These are phyloP conservation scores for Beroe forskalii DNA, from an alignment of 37 sponge, comb jelly and placozoan species.

Conservation along the genomic window DNA sequence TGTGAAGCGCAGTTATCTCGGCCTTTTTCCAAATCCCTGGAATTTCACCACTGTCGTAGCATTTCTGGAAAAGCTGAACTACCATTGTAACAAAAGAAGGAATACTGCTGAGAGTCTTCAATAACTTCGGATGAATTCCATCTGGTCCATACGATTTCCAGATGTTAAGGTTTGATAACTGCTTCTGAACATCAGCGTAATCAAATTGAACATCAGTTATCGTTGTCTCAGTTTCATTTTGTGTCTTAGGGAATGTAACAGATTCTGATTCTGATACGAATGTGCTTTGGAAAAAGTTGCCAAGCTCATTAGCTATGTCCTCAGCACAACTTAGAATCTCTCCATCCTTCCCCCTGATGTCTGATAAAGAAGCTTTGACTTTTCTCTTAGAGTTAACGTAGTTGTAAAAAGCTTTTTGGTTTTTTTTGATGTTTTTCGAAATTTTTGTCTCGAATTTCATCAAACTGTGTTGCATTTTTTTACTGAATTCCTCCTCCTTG, in stretches of 20 bases:
- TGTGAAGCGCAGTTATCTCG: neutral
- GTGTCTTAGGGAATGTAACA: neutral
- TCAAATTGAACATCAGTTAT: neutral
- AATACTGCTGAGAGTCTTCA: neutral
- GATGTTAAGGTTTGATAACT: neutral
- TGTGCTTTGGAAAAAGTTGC: neutral
- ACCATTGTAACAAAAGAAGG: neutral
- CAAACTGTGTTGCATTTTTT: neutral
- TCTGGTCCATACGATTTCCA: constrained; percentile 4
- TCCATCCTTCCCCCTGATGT: neutral
- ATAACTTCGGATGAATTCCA: constrained; percentile 1
- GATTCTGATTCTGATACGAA: neutral
- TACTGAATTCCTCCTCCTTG: neutral
- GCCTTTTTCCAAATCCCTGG: neutral
- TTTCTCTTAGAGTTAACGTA: neutral
- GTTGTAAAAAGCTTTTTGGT: constrained; percentile 4
- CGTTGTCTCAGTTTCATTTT: neutral
- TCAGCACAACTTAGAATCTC: neutral
- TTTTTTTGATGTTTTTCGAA: neutral
- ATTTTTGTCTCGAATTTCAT: neutral
- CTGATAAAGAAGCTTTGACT: neutral
- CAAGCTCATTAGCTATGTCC: constrained; percentile 17
- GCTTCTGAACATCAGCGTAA: neutral
- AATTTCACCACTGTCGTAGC: neutral
- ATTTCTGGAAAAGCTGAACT: neutral